Percentiles rank a stretch among this genome's conserved stretches.
phyloP scores from a whole-genome alignment of 2,888 invertebrate genomes.

The Pharmacophagus antenor region DNA sequence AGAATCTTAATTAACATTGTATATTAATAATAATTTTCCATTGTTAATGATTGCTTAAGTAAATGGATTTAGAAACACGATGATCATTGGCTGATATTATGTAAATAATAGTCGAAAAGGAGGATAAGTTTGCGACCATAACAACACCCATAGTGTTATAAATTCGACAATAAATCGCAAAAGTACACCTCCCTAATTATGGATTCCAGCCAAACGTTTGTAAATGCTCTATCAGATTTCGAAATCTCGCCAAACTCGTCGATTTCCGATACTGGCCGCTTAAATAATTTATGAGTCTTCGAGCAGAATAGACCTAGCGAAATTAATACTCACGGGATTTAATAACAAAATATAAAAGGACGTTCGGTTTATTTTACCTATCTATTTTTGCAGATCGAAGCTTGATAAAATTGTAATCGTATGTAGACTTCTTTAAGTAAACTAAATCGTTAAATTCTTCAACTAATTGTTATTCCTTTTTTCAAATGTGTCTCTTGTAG shows the following conservation, averaged over 20 bases:
- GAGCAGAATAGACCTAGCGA: constrained; percentile 62
- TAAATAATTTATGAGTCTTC: constrained; percentile 69
- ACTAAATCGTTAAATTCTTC: not conserved
- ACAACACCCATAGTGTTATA: constrained; percentile 25
- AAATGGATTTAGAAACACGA: too few species aligned
- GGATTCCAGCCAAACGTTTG: constrained; percentile 53
- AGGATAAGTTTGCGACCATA: too few species aligned
- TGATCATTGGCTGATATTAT: too few species aligned
- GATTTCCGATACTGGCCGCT: constrained; percentile 61
- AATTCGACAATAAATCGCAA: constrained; percentile 43
- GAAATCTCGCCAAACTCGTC: constrained; percentile 66
- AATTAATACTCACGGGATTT: constrained; percentile 59
- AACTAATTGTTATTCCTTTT: not conserved
- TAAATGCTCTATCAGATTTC: constrained; percentile 62
- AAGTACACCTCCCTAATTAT: constrained; percentile 48
- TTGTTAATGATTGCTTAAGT: too few species aligned
- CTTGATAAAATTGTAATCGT: not conserved
- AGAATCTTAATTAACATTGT: too few species aligned
- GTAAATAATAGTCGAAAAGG: too few species aligned
- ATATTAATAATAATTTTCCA: too few species aligned
- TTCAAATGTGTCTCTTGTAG: not conserved
- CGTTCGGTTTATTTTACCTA: not conserved
- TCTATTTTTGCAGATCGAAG: not conserved
- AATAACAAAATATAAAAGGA: constrained; percentile 43
- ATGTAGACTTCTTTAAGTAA: not conserved